Conservation (phyloP, 2,888 invertebrate genomes). For the Siphlonurus alternatus region DNA sequence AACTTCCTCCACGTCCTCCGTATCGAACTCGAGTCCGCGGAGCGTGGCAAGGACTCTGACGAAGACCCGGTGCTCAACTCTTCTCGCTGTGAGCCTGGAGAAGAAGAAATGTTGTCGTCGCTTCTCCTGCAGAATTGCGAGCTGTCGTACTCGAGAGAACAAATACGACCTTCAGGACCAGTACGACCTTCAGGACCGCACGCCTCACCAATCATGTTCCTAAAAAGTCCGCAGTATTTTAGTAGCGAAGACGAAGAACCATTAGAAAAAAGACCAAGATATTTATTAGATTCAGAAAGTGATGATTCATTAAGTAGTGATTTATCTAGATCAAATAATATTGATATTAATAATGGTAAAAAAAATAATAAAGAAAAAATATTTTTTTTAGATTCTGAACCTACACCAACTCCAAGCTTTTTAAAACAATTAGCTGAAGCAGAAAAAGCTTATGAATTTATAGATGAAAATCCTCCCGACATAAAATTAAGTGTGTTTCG, state of each 20-base stretch:
- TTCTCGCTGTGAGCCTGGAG: neutral
- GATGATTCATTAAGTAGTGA: neutral
- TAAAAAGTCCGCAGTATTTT: neutral
- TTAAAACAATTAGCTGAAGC: conserved; percentile 25
- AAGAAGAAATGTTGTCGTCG: neutral
- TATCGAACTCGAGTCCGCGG: conserved; percentile 32
- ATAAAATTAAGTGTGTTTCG: conserved; percentile 65
- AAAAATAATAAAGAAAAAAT: neutral
- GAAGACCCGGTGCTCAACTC: neutral
- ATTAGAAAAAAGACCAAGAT: neutral
- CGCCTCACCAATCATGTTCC: neutral
- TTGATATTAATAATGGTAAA: no score
- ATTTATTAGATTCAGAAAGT: neutral
- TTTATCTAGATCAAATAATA: neutral
- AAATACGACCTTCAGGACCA: neutral
- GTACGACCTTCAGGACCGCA: neutral
- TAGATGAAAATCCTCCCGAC: conserved; percentile 38
- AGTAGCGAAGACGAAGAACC: neutral
- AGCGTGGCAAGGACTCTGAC: neutral
- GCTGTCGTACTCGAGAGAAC: neutral
- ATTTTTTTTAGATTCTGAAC: neutral
- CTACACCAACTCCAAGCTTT: neutral
- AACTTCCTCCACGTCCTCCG: conserved; percentile 65
- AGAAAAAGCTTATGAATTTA: conserved; percentile 70
- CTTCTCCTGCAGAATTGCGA: neutral